Conservation (phyloP, 2,888 invertebrate genomes). For the Spilosoma lubricipeda region DNA sequence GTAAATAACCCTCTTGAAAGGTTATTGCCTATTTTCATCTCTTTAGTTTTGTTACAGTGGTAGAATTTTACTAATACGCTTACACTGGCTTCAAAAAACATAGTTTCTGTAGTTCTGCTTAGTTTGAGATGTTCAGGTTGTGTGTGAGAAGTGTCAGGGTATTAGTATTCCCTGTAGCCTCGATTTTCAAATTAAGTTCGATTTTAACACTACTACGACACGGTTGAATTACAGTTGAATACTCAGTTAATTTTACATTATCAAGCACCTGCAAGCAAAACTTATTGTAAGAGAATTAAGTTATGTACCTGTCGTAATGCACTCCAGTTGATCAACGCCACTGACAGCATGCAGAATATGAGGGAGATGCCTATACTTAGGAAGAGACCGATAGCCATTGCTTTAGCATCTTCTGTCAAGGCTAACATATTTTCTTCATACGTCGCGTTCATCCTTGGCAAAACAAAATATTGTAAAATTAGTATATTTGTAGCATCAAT, state of each 20-base stretch:
- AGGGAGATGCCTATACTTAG: slow-evolving; percentile 68
- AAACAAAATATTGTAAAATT: not conserved
- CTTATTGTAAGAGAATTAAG: not conserved
- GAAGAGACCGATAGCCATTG: slow-evolving; percentile 83
- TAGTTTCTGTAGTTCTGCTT: no score
- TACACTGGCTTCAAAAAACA: no score
- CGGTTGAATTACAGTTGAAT: no score
- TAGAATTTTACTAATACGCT: no score
- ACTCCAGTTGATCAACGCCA: slow-evolving; percentile 86
- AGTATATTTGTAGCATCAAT: not conserved
- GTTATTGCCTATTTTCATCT: no score
- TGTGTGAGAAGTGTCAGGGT: no score
- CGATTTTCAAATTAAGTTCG: no score
- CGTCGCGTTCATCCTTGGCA: slow-evolving; percentile 67
- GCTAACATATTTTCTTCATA: slow-evolving; percentile 83
- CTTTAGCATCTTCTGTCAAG: slow-evolving; percentile 82
- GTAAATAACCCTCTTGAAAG: no score
- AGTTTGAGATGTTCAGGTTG: no score
- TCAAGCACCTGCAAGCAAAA: not conserved
- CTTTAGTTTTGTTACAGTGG: no score
- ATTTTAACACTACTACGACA: no score
- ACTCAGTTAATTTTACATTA: not conserved
- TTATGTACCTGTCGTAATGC: slow-evolving; percentile 81
- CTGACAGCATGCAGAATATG: slow-evolving; percentile 77
- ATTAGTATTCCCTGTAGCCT: no score